phyloP scores from a whole-genome alignment of 2,888 invertebrate genomes.

The Germaria angustata region DNA sequence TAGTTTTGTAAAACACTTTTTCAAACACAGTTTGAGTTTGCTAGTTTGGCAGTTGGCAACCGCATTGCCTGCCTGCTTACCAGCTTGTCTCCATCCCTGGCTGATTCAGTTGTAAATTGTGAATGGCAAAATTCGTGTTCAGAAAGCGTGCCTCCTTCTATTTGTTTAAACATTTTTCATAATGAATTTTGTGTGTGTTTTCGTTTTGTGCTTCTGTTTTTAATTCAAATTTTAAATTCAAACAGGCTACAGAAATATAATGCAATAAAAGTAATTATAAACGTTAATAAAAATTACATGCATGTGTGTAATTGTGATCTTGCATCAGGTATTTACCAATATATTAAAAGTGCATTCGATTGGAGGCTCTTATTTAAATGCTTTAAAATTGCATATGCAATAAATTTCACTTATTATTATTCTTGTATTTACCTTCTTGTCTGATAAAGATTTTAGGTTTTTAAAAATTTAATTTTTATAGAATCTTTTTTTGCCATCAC shows the following conservation, averaged over 20 bases:
- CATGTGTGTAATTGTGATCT: constrained; percentile 4
- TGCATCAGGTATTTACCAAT: not conserved
- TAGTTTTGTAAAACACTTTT: not conserved
- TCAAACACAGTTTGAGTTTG: not conserved
- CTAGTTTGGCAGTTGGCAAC: not conserved
- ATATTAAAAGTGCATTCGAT: not conserved
- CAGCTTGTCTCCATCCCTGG: too few relatives aligned
- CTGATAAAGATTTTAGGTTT: not conserved
- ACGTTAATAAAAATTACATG: constrained; percentile 2
- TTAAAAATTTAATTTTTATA: not conserved
- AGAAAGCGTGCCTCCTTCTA: constrained; percentile 66
- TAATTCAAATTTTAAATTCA: constrained; percentile 10
- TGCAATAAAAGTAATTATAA: not conserved
- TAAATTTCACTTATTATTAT: too few relatives aligned
- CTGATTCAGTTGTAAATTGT: constrained; percentile 25
- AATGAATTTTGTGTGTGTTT: not conserved
- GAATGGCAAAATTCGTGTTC: constrained; percentile 62
- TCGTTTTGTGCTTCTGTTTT: not conserved
- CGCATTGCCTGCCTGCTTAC: not conserved
- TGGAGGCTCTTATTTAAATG: not conserved
- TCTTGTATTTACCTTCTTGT: not conserved
- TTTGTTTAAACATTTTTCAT: constrained; percentile 14
- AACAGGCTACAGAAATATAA: not conserved
- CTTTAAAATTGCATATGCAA: too few relatives aligned
- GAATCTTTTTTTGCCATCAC: too few relatives aligned